Base-by-base conservation (phyloP, 2,797 vertebrate genomes). In the Gymnothorax javanicus region DNA sequence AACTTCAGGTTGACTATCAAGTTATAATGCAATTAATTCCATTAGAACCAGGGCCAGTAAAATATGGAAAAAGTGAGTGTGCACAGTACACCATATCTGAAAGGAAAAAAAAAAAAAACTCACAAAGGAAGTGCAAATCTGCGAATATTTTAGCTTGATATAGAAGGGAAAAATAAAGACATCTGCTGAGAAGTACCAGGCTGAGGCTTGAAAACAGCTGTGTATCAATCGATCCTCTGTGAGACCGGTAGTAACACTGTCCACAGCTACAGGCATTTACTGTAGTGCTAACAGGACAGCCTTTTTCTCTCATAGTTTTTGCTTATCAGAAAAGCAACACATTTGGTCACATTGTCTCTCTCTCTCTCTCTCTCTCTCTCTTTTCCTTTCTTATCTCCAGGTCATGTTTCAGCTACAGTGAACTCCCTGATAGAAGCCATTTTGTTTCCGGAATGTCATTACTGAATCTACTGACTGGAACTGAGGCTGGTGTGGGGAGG, bases 361-460 rank as follows among this genome's bases (percentile, higher is more conserved):
- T 60, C 33, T 60, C 59, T 60, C 59, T 60, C 59, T 13, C 59
- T 60, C 64, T 23, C 20, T 69, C 20, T 69, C 64, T 69, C 64
- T 25, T 27, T 20, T 43, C 20, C 73, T 52, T 15, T 77, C 43
- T 54, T 20, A 52, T 79, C 52, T 23, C 77, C 20, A 25, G 2
- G 50, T 81, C 77, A 56, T 81, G n/a, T 56, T 81, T 56, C 77
- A 81, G 17, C 20, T 81, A 8, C 50, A 23, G 3, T 81, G 77
- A 81, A 56, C 56, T 56, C 77, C 52, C 3, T 81, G 77, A 81
- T 52, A 81, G 52, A 81, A 81, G 77, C 56, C 77, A 81, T 81
- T 56, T 81, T 11, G 15, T 81, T 81, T 81, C 20, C 56, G 7
- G 9, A 17, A 56, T 81, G 77, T 15, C 56, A 81, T 81, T 81